Base-by-base conservation (phyloP, 1,140 invertebrate species). In the Apis laboriosa region DNA sequence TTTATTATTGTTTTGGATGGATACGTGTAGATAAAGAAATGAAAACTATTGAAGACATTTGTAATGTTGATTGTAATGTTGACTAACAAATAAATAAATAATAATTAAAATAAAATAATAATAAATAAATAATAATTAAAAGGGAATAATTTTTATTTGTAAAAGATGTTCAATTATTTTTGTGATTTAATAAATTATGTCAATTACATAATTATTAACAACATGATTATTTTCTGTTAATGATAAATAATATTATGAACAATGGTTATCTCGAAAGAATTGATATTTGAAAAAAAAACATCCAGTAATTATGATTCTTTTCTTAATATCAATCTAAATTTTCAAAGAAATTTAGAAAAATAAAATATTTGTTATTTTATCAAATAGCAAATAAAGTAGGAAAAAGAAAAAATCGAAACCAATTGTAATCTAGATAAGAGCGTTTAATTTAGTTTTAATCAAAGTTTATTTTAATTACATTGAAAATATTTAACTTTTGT, bases 111-210 rank as follows among this genome's bases (percentile, higher is more conserved):
- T 24, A 24, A 24, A 24, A 24, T 24, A 24, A 24, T 24, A 21
- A 0, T n/a, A 77, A n/a, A n/a, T 17, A 51, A 34, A 77, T 15
- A 34, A 77, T 15, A 68, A 77, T 66, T 55, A n/a, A 70, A 51
- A 49, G 76, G 15, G 56, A 51, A 19, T 24, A 49, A 73, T 80
- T 58, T 80, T 72, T 80, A 58, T 63, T n/a, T 11, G 43, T 56
- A 61, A 24, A 1, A 56, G 28, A 74, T 74, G 58, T 80, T 80
- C 53, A 66, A 74, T 80, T 74, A 80, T 74, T 71, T 49, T 21
- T 17, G 28, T 28, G 43, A 71, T 66, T 80, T 67, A 61, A 72
- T 79, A 56, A 51, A 79, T 56, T 79, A 43, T 79, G 66, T 71
- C 77, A 71, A 70, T 55, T 34, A 28, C 7, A 24, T 24, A 34